phyloP scores from a whole-genome alignment of 2,113 vertebrate genomes.

The Morphnarchus princeps region DNA sequence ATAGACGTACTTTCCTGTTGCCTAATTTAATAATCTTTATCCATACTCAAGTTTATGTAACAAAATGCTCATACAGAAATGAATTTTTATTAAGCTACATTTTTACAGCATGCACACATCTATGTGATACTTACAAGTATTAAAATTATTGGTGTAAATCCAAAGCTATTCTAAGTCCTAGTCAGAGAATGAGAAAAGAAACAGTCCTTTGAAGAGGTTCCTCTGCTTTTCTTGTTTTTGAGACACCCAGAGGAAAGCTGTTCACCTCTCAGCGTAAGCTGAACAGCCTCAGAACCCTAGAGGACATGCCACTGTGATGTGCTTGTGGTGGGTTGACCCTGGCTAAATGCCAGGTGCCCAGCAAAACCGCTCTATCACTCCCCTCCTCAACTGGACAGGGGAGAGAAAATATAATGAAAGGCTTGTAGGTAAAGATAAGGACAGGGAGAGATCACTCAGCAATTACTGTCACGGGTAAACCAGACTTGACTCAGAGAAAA shows the following conservation, averaged over 20 bases:
- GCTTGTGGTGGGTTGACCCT: not conserved
- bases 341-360: not conserved
- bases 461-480: not conserved
- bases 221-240: not conserved
- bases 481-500: not conserved
- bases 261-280: not conserved
- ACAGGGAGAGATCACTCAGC: not conserved
- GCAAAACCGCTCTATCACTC: not conserved
- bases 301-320: not conserved
- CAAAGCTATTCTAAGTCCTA: not conserved
- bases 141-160: not conserved
- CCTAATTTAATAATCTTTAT: not conserved
- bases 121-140: not conserved
- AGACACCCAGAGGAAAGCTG: not conserved
- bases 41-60: not conserved
- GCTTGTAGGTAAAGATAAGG: not conserved
- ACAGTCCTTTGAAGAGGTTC: not conserved
- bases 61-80: not conserved
- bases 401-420: not conserved
- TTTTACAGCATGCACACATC: not conserved
- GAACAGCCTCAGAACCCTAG: not conserved
- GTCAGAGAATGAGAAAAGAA: not conserved
- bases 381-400: not conserved
- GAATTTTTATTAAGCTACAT: not conserved
- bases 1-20: not conserved